These are phyloP conservation scores for Drosophila nigritarsus DNA, from an alignment of 2,888 invertebrate species.

Conservation along the genomic window DNA sequence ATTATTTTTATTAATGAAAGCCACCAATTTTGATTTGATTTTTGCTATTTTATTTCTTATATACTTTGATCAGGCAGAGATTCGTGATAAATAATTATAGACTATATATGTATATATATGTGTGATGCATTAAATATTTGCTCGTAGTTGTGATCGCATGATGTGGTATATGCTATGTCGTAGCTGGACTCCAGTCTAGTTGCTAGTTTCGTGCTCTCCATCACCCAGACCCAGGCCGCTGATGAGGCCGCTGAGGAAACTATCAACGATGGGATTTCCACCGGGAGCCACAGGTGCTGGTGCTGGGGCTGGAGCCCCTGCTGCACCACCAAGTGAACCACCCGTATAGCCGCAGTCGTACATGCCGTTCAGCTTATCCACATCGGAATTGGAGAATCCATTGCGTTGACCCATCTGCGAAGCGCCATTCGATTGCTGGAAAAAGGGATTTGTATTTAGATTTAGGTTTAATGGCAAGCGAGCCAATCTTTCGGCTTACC, in stretches of 20 bases:
- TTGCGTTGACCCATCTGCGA: slow-evolving; percentile 90
- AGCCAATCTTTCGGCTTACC: slow-evolving; percentile 84
- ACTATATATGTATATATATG: slow-evolving; percentile 19
- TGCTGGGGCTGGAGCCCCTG: slow-evolving; percentile 28
- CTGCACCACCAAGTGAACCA: slow-evolving; percentile 18
- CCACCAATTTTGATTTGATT: slow-evolving; percentile 2
- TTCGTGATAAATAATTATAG: slow-evolving; percentile 39
- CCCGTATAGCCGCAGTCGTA: slow-evolving; percentile 87
- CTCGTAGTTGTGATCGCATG: slow-evolving; percentile 46
- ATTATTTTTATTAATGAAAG: not conserved
- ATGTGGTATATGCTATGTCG: slow-evolving; percentile 1
- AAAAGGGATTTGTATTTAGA: not conserved
- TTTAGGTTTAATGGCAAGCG: not conserved
- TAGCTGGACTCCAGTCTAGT: slow-evolving; percentile 22
- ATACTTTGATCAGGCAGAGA: slow-evolving; percentile 44
- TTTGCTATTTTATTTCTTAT: slow-evolving; percentile 46
- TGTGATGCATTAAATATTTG: slow-evolving; percentile 68
- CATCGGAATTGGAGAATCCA: slow-evolving; percentile 90
- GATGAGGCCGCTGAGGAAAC: slow-evolving; percentile 81
- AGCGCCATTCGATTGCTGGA: slow-evolving; percentile 75
- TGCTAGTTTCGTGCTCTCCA: slow-evolving; percentile 29
- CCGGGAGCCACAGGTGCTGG: slow-evolving; percentile 38
- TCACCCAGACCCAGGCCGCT: slow-evolving; percentile 81
- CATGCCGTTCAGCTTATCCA: slow-evolving; percentile 91
- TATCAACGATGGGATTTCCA: slow-evolving; percentile 75